Evolutionary conservation across 1,140 invertebrate genomes (phyloP).

Genomic region (Drosophila arawakana): DNA sequence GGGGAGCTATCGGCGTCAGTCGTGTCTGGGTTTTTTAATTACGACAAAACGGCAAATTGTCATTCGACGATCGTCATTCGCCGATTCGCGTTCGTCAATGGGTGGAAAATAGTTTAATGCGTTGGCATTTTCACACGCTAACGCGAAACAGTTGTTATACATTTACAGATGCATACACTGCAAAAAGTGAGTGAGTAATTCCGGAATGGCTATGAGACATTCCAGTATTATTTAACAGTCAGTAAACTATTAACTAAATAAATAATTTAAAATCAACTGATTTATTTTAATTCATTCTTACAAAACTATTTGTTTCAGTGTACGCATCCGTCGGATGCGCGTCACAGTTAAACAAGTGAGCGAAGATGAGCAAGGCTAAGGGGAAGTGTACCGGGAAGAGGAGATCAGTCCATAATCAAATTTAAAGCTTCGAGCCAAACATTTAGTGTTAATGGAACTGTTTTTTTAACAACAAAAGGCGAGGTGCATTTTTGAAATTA

Average conservation of each 20-base stretch:
- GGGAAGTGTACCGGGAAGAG: slow-evolving; percentile 31
- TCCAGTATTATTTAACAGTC: too few species aligned
- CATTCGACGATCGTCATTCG: slow-evolving; percentile 29
- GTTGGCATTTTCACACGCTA: slow-evolving; percentile 78
- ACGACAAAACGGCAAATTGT: slow-evolving; percentile 68
- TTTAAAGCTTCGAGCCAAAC: slow-evolving; percentile 5
- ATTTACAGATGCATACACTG: slow-evolving; percentile 4
- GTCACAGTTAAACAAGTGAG: slow-evolving; percentile 52
- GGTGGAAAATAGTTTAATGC: slow-evolving; percentile 63
- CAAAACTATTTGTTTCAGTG: too few species aligned
- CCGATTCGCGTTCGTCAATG: slow-evolving; percentile 53
- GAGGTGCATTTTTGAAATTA: slow-evolving; percentile 43
- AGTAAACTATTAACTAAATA: too few species aligned
- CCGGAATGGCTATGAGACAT: too few species aligned
- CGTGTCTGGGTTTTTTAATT: slow-evolving; percentile 69
- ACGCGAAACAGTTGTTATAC: slow-evolving; percentile 40
- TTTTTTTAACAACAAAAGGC: slow-evolving; percentile 11
- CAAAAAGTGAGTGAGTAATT: too few species aligned
- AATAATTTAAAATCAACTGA: too few species aligned
- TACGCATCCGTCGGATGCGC: slow-evolving; percentile 55
- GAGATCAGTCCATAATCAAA: slow-evolving; percentile 4
- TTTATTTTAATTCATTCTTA: too few species aligned
- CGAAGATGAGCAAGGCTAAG: neutral
- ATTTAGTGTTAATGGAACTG: slow-evolving; percentile 30
- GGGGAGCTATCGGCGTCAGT: neutral